Evolutionary conservation across 1,140 invertebrate genomes (phyloP).

Genomic region (Euwallacea fornicatus): DNA sequence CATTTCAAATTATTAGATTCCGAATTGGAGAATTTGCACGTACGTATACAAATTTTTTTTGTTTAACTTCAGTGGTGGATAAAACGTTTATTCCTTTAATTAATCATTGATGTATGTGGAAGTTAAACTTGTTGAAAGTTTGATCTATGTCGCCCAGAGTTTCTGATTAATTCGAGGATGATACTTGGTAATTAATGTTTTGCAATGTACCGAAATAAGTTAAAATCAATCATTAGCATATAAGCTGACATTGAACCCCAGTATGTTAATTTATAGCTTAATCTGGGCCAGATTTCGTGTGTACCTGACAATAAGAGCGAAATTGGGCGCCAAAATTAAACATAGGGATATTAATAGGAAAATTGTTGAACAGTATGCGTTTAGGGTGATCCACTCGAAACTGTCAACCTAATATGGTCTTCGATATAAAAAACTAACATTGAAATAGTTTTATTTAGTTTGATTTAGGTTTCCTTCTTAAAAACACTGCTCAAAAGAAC

Average conservation of each 20-base stretch:
- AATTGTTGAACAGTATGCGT: neutral
- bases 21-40: too few species aligned
- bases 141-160: too few species aligned
- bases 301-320: neutral
- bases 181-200: neutral
- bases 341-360: slow-evolving; percentile 8
- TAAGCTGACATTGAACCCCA: neutral
- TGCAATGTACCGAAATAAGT: neutral
- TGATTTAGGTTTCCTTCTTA: too few species aligned
- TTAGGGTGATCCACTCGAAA: neutral
- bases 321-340: slow-evolving; percentile 3
- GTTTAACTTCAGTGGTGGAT: too few species aligned
- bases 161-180: neutral
- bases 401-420: neutral
- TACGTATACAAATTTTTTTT: too few species aligned
- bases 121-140: too few species aligned
- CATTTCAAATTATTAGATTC: too few species aligned
- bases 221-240: slow-evolving; percentile 7
- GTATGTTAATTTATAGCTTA: slow-evolving; percentile 4
- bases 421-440: too few species aligned
- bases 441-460: too few species aligned
- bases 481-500: too few species aligned
- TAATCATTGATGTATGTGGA: too few species aligned
- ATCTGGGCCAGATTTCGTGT: slow-evolving; percentile 3
- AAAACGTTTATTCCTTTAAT: too few species aligned